These are phyloP conservation scores for Nemotelus pantherinus DNA, from an alignment of 2,888 invertebrate species.

Conservation along the genomic window DNA sequence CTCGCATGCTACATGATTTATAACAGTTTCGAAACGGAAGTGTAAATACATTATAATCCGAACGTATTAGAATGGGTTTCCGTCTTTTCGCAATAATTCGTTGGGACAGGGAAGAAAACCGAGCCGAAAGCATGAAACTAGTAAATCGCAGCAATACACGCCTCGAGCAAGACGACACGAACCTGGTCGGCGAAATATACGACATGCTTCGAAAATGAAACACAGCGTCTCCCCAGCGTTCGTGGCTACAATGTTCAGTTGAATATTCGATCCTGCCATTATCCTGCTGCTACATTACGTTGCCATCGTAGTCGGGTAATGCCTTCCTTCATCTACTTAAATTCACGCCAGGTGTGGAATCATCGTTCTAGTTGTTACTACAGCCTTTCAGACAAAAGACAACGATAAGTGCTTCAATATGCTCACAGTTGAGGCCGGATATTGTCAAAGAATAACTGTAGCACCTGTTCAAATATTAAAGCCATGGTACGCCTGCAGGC, in stretches of 20 bases:
- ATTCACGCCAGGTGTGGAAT: constrained; percentile 42
- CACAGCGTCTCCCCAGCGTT: background rate
- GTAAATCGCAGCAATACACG: constrained; percentile 30
- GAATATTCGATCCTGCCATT: constrained; percentile 9
- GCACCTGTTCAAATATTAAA: constrained; percentile 26
- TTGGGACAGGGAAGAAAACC: constrained; percentile 2
- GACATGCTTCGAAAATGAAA: background rate
- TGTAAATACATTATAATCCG: constrained; percentile 20
- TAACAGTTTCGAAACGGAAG: background rate
- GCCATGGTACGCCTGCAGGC: background rate
- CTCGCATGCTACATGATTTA: too few relatives aligned
- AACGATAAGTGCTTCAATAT: constrained; percentile 35
- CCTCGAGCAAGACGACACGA: constrained; percentile 25
- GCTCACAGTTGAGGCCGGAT: constrained; percentile 27
- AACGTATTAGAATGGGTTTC: constrained; percentile 19
- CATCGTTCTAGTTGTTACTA: constrained; percentile 22
- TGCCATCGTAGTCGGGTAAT: background rate
- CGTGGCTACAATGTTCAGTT: background rate
- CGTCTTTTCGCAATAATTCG: constrained; percentile 11
- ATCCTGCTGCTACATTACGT: constrained; percentile 7
- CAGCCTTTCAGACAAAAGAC: constrained; percentile 15
- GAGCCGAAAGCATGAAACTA: constrained; percentile 8
- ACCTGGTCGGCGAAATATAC: background rate
- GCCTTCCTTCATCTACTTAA: constrained; percentile 21
- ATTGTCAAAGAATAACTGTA: constrained; percentile 22